Evolutionary conservation across 2,113 vertebrate species (phyloP).

Genomic region (Platanista minor): DNA sequence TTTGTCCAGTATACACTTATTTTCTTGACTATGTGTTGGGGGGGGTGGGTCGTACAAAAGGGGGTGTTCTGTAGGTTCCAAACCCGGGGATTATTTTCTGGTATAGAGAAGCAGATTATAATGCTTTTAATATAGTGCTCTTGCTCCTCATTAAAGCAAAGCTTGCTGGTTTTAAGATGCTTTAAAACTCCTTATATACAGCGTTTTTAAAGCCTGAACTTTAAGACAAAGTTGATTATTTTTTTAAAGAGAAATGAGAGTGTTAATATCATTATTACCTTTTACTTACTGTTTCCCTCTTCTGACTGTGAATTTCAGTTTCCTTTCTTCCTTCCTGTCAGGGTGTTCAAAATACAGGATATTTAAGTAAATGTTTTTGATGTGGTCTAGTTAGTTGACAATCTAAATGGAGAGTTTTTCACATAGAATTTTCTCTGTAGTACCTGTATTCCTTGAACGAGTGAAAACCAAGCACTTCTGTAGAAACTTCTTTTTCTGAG

Average conservation of each 20-base stretch:
- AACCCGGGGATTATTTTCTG: background rate
- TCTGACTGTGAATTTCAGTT: too few species aligned
- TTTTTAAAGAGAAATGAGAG: too few species aligned
- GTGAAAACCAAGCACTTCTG: background rate
- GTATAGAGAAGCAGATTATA: background rate
- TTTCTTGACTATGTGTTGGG: background rate
- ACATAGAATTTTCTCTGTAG: background rate
- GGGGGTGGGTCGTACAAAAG: background rate
- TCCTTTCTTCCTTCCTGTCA: too few species aligned
- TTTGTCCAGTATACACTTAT: background rate
- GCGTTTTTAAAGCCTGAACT: background rate
- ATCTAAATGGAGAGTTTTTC: background rate
- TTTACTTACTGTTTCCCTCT: too few species aligned
- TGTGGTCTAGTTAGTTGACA: background rate
- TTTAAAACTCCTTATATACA: background rate
- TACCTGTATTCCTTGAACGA: background rate
- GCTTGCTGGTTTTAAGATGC: background rate
- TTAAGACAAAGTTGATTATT: background rate
- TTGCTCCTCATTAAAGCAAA: background rate
- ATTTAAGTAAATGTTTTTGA: background rate
- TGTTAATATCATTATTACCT: too few species aligned
- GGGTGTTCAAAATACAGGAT: too few species aligned
- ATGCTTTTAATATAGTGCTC: background rate
- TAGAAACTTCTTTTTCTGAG: background rate
- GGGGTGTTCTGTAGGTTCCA: background rate